Conservation (phyloP, 2,797 vertebrate genomes). For the Clarias pachynema region DNA sequence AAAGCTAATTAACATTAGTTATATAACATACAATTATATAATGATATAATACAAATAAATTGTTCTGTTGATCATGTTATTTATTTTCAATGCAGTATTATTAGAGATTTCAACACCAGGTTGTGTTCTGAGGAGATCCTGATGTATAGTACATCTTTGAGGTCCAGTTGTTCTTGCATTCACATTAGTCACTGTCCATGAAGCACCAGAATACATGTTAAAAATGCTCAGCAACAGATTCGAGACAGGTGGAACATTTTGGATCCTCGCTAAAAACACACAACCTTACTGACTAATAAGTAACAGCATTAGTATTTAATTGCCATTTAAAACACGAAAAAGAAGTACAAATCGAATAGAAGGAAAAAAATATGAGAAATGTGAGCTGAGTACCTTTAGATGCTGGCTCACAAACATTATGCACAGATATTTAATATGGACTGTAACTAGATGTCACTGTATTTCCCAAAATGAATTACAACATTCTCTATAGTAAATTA, state of each 20-base stretch:
- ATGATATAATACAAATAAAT: neutral
- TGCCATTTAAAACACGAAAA: neutral
- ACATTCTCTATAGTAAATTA: slow-evolving; percentile 1
- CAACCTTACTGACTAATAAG: neutral
- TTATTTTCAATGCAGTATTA: neutral
- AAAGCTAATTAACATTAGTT: no score
- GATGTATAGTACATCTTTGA: neutral
- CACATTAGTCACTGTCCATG: neutral
- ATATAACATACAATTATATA: neutral
- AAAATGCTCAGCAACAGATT: neutral
- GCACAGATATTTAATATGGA: slow-evolving; percentile 4
- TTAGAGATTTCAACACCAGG: neutral
- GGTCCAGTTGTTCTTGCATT: slow-evolving; percentile 9
- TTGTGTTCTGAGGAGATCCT: slow-evolving; percentile 5
- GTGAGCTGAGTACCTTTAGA: neutral
- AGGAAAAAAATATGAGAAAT: neutral
- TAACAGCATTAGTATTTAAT: neutral
- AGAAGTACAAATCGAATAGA: neutral
- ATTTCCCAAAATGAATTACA: neutral
- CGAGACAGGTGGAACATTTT: neutral
- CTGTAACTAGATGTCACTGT: neutral
- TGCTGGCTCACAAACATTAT: neutral
- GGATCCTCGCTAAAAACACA: neutral
- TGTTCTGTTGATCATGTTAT: neutral
- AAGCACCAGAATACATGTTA: slow-evolving; percentile 13